Percentiles rank a stretch among this genome's conserved stretches.
phyloP scores from a whole-genome alignment of 30 jellyfish, hydroid and myxozoan genomes.

The Hydractinia echinata region DNA sequence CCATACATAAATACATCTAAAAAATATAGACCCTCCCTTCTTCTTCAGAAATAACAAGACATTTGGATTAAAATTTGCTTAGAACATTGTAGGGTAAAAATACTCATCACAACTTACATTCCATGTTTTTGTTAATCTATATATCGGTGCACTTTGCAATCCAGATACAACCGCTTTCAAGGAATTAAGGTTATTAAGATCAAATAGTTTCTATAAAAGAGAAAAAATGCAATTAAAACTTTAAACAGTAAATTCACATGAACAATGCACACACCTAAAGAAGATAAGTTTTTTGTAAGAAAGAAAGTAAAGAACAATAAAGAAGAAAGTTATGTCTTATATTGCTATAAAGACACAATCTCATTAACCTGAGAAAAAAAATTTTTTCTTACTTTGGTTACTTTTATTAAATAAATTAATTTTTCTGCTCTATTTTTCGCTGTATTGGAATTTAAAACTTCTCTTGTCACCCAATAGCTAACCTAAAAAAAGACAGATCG shows the following conservation, averaged over 20 bases:
- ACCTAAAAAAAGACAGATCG: constrained; percentile 37
- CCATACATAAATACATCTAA: too few species aligned
- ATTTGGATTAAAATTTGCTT: too few species aligned
- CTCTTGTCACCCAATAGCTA: constrained; percentile 87
- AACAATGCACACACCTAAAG: background rate
- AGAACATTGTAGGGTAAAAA: background rate
- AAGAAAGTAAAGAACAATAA: background rate
- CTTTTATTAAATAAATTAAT: constrained; percentile 56
- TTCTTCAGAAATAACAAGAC: too few species aligned
- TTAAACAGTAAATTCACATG: background rate
- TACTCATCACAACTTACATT: constrained; percentile 44
- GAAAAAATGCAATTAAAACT: background rate
- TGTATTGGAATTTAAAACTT: constrained; percentile 64
- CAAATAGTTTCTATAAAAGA: constrained; percentile 53
- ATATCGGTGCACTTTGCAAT: constrained; percentile 76
- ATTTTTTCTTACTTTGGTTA: constrained; percentile 43
- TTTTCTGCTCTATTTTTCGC: constrained; percentile 73
- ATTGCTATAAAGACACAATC: background rate
- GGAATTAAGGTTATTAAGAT: constrained; percentile 58
- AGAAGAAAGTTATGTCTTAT: background rate
- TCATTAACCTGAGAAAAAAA: background rate
- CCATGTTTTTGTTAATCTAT: constrained; percentile 75
- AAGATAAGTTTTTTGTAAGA: background rate
- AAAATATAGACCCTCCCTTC: too few species aligned
- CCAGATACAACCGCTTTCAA: constrained; percentile 86